These are phyloP conservation scores for Halocaridina rubra DNA, from an alignment of 2,888 invertebrate species.

Conservation along the genomic window DNA sequence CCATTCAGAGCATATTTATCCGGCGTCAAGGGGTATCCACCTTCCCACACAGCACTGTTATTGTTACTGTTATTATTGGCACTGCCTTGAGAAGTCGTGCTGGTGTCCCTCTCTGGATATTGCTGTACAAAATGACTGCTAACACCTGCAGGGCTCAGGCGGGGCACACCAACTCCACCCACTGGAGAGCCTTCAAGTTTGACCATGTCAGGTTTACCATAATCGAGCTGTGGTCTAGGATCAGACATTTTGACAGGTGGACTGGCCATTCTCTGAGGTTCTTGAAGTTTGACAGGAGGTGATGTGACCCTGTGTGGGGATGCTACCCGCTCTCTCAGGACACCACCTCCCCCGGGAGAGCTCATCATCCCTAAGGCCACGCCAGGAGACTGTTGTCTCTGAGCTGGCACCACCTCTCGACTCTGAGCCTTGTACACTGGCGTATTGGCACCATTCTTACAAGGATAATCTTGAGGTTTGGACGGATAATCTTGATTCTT, in stretches of 20 bases:
- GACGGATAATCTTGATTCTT: slow-evolving; percentile 55
- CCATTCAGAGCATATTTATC: slow-evolving; percentile 55
- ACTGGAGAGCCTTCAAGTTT: slow-evolving; percentile 33
- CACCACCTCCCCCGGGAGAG: slow-evolving; percentile 27
- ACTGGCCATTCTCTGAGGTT: slow-evolving; percentile 33
- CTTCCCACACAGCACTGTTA: slow-evolving; percentile 56
- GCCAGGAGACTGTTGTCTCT: slow-evolving; percentile 48
- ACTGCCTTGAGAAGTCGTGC: slow-evolving; percentile 9
- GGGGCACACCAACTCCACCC: slow-evolving; percentile 34
- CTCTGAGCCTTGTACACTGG: slow-evolving; percentile 54
- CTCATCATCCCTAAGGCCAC: slow-evolving; percentile 34
- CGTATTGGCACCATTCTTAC: slow-evolving; percentile 36
- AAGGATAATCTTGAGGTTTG: slow-evolving; percentile 41
- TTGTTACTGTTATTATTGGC: background rate
- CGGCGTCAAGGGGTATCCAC: slow-evolving; percentile 54
- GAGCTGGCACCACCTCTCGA: slow-evolving; percentile 54
- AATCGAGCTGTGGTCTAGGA: slow-evolving; percentile 37
- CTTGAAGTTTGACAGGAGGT: slow-evolving; percentile 55
- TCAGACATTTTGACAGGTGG: slow-evolving; percentile 57
- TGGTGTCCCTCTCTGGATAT: slow-evolving; percentile 61
- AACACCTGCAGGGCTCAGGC: slow-evolving; percentile 36
- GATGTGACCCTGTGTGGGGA: slow-evolving; percentile 63
- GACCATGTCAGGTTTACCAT: slow-evolving; percentile 30
- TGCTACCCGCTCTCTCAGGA: slow-evolving; percentile 52
- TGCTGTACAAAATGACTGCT: slow-evolving; percentile 58